Base-by-base conservation (phyloP, 2,113 vertebrate genomes). In the Clarias batrachus region DNA sequence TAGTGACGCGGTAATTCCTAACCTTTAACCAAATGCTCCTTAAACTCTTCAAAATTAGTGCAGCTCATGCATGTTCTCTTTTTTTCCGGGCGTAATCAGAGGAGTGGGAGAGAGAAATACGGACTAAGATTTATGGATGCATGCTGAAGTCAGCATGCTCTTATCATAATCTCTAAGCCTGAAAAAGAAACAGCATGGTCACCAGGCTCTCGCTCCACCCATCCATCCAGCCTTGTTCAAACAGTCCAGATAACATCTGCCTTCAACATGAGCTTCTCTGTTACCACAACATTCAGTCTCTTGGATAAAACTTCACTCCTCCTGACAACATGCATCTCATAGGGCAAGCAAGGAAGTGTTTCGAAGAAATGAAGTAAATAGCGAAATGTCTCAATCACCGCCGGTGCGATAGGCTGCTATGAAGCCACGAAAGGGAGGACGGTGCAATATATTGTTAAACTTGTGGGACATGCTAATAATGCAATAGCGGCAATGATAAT, bases 111-210 rank as follows among this genome's bases (percentile, higher is more conserved):
- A 77, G 59, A 74, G 78, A 74, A 41, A 76, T 79, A 19, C 27
- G 10, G 25, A 54, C 30, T 9, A 78, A 57, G 87, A 74, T 60
- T 81, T 62, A 70, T 82, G 33, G 83, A 68, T 63, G 62, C 30
- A 56, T 87, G 57, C n/a, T 27, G 71, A 84, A 76, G 80, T 85
- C 85, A 90, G 66, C 37, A 65, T 73, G 85, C 37, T 68, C 87
- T 90, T 90, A 87, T 90, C 87, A 57, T 57, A 76, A 83, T 65
- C 66, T 48, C 57, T 73, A 52, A 85, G 85, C 41, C 23, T 56
- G 85, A 74, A 85, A 84, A 84, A 86, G 68, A 84, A 80, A 63
- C 73, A 86, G 65, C 54, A 17, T 70, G 68, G 82, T 82, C 62
- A 85, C 66, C 82, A 87, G 81, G 56, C 63, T 87, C 73, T 83